Percentiles rank a stretch among this genome's conserved stretches.
These are phyloP conservation scores for Hippocampus zosterae DNA, from an alignment of 2,113 vertebrate genomes.

Conservation along the genomic window DNA sequence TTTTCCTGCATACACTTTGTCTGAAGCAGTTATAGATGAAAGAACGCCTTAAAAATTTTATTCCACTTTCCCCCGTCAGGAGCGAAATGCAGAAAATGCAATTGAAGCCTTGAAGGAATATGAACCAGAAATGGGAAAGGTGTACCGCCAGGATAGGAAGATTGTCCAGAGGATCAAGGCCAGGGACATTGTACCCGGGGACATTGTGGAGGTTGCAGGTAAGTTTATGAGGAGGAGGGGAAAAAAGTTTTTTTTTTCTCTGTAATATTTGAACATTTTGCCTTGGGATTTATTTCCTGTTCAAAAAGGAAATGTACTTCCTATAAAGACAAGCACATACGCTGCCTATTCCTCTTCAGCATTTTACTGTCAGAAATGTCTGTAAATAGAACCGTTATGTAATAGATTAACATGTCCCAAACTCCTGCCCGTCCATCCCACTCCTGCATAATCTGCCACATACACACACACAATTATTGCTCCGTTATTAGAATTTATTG, in stretches of 20 bases:
- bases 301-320: background rate
- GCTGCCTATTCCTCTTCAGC: background rate
- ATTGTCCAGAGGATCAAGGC: constrained; percentile 97
- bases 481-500: background rate
- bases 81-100: constrained; percentile 98
- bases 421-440: background rate
- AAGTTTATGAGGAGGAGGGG: constrained; percentile 42
- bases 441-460: background rate
- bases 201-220: constrained; percentile 98
- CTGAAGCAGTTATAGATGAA: no score
- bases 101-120: constrained; percentile 99
- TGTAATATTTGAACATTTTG: background rate
- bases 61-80: constrained; percentile 63
- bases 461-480: background rate
- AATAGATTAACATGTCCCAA: constrained; percentile 7
- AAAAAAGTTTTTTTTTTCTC: background rate
- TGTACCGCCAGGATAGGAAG: constrained; percentile 95
- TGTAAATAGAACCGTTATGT: constrained; percentile 29
- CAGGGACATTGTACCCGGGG: constrained; percentile 92
- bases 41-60: background rate
- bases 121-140: constrained; percentile 98
- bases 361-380: background rate
- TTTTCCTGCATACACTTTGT: no score
- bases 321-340: background rate
- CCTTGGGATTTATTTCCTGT: no score